Conservation (phyloP, 2,113 vertebrate genomes). For the Heterotis niloticus region DNA sequence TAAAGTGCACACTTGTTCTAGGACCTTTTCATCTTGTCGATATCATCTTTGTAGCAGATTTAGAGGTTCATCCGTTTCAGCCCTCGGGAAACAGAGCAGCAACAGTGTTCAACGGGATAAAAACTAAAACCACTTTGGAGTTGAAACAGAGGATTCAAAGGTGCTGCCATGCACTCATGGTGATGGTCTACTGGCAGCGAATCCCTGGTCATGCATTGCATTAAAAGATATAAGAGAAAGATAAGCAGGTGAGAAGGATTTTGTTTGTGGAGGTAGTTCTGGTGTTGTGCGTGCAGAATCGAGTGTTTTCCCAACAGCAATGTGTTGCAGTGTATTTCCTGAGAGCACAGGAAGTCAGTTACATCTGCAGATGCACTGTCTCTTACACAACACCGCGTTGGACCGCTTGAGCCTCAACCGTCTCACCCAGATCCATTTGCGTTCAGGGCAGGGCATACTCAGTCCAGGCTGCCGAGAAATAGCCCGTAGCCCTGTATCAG, state of each 20-base stretch:
- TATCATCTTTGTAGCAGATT: background rate
- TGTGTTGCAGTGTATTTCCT: slow-evolving; percentile 33
- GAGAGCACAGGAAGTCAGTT: slow-evolving; percentile 33
- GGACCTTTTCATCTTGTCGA: background rate
- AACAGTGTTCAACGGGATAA: background rate
- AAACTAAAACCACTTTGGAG: no score
- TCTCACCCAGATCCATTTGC: slow-evolving; percentile 13
- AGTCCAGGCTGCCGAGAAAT: background rate
- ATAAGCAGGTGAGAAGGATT: background rate
- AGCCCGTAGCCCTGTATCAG: background rate
- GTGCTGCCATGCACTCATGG: background rate
- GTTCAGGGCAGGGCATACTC: background rate
- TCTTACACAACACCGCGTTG: slow-evolving; percentile 30
- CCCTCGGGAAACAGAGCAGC: background rate
- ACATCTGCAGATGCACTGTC: slow-evolving; percentile 33
- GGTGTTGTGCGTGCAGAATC: slow-evolving; percentile 15
- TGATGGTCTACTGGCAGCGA: background rate
- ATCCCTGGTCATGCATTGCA: background rate
- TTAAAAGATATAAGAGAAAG: no score
- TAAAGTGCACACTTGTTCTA: background rate
- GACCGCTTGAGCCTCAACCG: slow-evolving; percentile 25
- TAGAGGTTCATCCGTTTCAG: background rate
- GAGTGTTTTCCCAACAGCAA: slow-evolving; percentile 30
- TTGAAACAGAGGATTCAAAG: no score
- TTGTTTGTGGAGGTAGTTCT: background rate